Evolutionary conservation across 1,140 invertebrate genomes (phyloP).

Genomic region (Listronotus bonariensis): DNA sequence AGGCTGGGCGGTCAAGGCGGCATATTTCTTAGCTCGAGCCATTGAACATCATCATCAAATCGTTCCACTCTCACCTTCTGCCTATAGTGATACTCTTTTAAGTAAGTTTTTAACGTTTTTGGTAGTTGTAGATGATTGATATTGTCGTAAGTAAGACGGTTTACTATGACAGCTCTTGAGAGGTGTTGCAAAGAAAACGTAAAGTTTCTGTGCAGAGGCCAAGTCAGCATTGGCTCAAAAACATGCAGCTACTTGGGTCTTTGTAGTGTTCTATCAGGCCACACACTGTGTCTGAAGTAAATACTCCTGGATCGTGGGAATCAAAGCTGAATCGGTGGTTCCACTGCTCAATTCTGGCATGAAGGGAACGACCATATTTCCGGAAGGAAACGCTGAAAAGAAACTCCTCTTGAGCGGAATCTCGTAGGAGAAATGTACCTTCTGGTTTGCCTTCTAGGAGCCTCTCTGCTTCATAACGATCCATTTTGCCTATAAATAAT

Average conservation of each 20-base stretch:
- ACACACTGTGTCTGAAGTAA: constrained; percentile 83
- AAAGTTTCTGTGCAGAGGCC: constrained; percentile 82
- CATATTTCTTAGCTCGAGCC: constrained; percentile 51
- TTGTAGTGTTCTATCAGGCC: constrained; percentile 91
- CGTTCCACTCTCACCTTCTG: constrained; percentile 88
- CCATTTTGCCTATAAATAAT: constrained; percentile 69
- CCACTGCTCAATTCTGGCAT: constrained; percentile 96
- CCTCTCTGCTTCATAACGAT: constrained; percentile 93
- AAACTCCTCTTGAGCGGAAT: constrained; percentile 97
- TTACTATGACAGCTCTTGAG: constrained; percentile 85
- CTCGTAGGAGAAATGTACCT: constrained; percentile 92
- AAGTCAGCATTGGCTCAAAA: constrained; percentile 98
- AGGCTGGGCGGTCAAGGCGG: constrained; percentile 31
- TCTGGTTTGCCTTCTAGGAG: constrained; percentile 92
- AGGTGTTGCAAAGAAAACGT: constrained; percentile 91
- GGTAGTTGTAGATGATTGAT: constrained; percentile 85
- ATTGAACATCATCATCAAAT: constrained; percentile 67
- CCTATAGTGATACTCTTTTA: constrained; percentile 97
- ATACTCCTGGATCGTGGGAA: constrained; percentile 94
- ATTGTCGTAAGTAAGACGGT: constrained; percentile 81
- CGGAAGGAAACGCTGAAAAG: constrained; percentile 97
- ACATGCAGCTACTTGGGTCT: constrained; percentile 97
- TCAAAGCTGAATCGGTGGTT: constrained; percentile 95
- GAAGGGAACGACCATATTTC: constrained; percentile 91
- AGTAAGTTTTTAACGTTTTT: constrained; percentile 83